Evolutionary conservation across 2,113 vertebrate genomes (phyloP), one percentile per base, ranked within the genome.

Genomic region (Mustela nigripes): DNA sequence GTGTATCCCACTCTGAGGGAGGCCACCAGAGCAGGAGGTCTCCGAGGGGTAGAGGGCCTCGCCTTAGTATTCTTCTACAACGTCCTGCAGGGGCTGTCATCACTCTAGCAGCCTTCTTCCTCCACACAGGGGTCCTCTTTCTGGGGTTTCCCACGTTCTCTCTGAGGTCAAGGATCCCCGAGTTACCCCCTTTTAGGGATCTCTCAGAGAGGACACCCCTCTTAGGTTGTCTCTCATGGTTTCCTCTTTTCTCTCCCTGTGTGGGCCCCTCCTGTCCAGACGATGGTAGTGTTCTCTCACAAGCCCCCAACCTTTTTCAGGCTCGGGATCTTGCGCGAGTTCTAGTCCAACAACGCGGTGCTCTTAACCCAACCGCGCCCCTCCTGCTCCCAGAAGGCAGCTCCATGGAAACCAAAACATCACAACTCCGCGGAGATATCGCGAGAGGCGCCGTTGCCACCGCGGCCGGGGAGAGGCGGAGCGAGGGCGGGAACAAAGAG

Each of bases 381-480:
- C 65, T 9, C 0, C 8, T 0, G 0, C 42, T 65, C n/a, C 62
- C 19, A 2, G 22, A 79, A 0, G 28, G 50, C 65, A 87, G 60
- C 80, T 90, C 98, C 96, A 91, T 91, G 92, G 96, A 86, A 98
- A 98, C 94, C 42, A 53, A 92, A 95, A 65, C 86, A 94, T 87
- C 95, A 81, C 89, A 96, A 87, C 86, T 80, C 28, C 18, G 19
- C 3, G 2, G 24, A 93, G 16, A 3, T 97, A 85, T 98, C 98
- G 98, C 98, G 98, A 98, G 97, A 98, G 67, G 39, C 12, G 5
- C 11, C 2, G 8, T 9, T 15, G 26, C 9, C 11, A 10, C 69
- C 11, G 39, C 4, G 4, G 39, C 67, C 4, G 0, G 0, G 5
- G 58, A 56, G 65, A 96, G 96, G 96, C 2, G 95, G 89, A 11